A percentile compares a stretch with the other conserved stretches of the same genome.
phyloP scores from a whole-genome alignment of 2,797 vertebrate species.

The Crypturellus tataupa region DNA sequence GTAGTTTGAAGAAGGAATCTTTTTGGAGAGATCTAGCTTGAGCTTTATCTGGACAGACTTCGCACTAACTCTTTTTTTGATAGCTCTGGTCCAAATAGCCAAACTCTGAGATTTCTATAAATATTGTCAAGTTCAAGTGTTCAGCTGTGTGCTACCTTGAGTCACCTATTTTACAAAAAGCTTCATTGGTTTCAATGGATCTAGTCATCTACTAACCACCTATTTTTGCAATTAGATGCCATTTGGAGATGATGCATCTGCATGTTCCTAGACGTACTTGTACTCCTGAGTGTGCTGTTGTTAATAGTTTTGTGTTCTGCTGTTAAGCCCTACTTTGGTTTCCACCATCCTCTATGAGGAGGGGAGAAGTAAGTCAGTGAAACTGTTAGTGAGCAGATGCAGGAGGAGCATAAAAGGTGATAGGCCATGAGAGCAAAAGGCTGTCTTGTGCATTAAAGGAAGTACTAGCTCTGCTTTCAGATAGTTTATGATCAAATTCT shows the following conservation, averaged over 20 bases:
- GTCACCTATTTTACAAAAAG: not conserved
- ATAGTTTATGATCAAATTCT: not conserved
- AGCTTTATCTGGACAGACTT: not conserved
- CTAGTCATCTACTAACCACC: not conserved
- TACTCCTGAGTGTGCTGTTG: rapidly evolving
- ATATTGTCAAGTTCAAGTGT: not conserved
- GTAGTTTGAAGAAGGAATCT: not conserved
- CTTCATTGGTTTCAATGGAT: not conserved
- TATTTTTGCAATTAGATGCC: not conserved
- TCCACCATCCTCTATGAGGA: not conserved
- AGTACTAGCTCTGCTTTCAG: not conserved
- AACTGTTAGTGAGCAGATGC: rapidly evolving
- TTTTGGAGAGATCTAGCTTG: not conserved
- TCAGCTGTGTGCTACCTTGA: not conserved
- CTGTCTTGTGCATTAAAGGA: not conserved
- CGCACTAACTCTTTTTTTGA: not conserved
- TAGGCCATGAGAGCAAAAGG: not conserved
- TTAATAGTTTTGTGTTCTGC: not conserved
- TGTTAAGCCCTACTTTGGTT: not conserved
- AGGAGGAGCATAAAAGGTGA: not conserved
- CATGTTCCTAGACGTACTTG: not conserved
- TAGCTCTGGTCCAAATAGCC: not conserved
- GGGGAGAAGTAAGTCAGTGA: not conserved
- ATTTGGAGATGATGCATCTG: not conserved
- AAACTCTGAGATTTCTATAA: not conserved